Evolutionary conservation across 2,888 invertebrate species (phyloP), one percentile per base, ranked within the genome.

Genomic region (Geophilus truncorum): DNA sequence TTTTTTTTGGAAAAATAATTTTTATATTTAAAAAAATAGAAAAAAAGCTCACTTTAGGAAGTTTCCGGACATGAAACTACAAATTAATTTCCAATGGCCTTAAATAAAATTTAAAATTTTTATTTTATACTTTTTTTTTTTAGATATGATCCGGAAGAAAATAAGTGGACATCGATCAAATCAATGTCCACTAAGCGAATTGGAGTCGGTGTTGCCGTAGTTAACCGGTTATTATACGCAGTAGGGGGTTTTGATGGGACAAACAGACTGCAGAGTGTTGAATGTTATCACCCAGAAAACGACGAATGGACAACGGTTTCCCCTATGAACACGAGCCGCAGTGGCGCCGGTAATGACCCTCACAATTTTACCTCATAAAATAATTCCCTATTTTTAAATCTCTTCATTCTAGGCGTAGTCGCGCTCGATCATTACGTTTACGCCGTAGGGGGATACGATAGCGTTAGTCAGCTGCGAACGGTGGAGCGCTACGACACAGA

Each of bases 391-490:
- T 75, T 21, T 21, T 21, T 15, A 12, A 12, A 12, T 7, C 9
- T n/a, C 21, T 45, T 57, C 2, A 0, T 32, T 30, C n/a, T 21
- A 78, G 78, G 95, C 81, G 94, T 95, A 57, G 93, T 93, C 5
- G 93, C 93, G 15, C 89, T 96, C 85, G 93, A 93, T 85, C 94
- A 95, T 85, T 93, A 90, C 86, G 93, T 97, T 83, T 97, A 94
- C 87, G 96, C 95, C n/a, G 93, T 96, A 81, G 97, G 97, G 79
- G 97, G 97, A n/a, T 96, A 95, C 87, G 95, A 96, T 88, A 95
- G 95, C 12, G 89, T 90, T 77, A 90, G 91, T 81, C 96, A 96
- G 87, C 89, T 97, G 79, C 90, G 92, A 81, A 91, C 93, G 0
- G 96, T 96, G 15, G 96, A 97, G 88, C 90, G 92, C 32, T 96